phyloP scores from a whole-genome alignment of 2,797 vertebrate genomes.

The Urosaurus nigricauda region DNA sequence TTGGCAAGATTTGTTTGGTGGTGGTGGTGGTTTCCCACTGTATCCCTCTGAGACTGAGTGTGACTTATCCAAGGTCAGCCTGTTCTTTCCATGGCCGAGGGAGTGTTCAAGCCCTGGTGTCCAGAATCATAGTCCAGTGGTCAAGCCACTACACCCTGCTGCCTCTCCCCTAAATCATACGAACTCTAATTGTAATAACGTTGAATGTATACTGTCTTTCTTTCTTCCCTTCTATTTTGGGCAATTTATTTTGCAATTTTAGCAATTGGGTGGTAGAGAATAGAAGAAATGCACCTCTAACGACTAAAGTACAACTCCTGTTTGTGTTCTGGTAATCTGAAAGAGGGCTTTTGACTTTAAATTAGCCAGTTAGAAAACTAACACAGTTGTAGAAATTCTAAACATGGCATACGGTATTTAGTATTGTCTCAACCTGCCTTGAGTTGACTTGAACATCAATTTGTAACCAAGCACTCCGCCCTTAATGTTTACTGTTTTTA shows the following conservation, averaged over 20 bases:
- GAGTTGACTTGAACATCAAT: neutral
- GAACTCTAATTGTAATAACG: neutral
- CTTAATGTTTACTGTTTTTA: neutral
- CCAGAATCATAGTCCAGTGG: too few relatives aligned
- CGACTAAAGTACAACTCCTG: slow-evolving; percentile 1
- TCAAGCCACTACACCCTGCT: too few relatives aligned
- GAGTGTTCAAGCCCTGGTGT: too few relatives aligned
- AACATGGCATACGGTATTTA: neutral
- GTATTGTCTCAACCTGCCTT: too few relatives aligned
- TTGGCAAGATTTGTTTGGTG: too few relatives aligned
- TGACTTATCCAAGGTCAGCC: too few relatives aligned
- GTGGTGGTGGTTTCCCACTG: too few relatives aligned
- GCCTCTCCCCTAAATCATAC: too few relatives aligned
- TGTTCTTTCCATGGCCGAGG: too few relatives aligned
- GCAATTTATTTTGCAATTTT: neutral
- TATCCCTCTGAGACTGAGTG: too few relatives aligned
- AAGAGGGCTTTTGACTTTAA: neutral
- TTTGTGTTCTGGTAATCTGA: neutral
- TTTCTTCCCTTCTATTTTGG: too few relatives aligned
- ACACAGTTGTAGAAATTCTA: slow-evolving; percentile 14
- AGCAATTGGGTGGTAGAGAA: neutral
- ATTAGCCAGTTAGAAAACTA: neutral
- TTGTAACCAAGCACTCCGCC: neutral
- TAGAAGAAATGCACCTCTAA: neutral
- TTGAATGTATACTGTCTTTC: too few relatives aligned